Evolutionary conservation across 2,113 vertebrate genomes (phyloP), one percentile per base, ranked within the genome.

Genomic region (human (Homo sapiens)): DNA sequence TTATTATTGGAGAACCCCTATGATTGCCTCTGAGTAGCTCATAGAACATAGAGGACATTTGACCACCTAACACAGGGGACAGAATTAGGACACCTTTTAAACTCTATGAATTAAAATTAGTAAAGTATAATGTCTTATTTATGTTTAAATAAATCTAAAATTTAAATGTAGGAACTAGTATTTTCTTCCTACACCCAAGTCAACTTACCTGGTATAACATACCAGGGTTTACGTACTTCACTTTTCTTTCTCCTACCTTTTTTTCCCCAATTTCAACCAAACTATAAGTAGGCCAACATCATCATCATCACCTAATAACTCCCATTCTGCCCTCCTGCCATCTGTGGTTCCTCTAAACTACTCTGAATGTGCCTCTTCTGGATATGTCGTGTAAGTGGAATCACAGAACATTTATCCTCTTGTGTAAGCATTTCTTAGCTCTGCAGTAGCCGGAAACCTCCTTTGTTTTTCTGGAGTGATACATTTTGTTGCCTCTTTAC

Each of bases 61-160:
- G 57, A 68, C 17, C 2, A 38, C 32, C 12, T 76, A 80, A 48
- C 23, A 48, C 27, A 83, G 40, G 17, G 23, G 25, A 72, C 40
- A 78, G 22, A 92, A 55, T 30, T 84, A 43, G n/a, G 25, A 40
- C 3, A 72, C 0, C 4, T 80, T 90, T 88, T 50, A 64, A 94
- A 84, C n/a, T 88, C 12, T 61, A 2, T 38, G 23, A 40, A n/a
- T 66, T n/a, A 27, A 66, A 48, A 87, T 72, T 87, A 50, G 4
- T 50, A 45, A 93, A 91, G 22, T 52, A 22, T 6, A 38, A 25
- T 38, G 13, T 72, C 30, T 55, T 78, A 66, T 35, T 73, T 64
- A 93, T 70, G 93, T 89, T 97, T 86, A 81, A 27, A 70, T 86
- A 93, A 93, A 52, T 70, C 50, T 70, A 43, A 91, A 80, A 18